Evolutionary conservation across 1,140 invertebrate species (phyloP), one percentile per base, ranked within the genome.

Genomic region (Zaprionus camerounensis): DNA sequence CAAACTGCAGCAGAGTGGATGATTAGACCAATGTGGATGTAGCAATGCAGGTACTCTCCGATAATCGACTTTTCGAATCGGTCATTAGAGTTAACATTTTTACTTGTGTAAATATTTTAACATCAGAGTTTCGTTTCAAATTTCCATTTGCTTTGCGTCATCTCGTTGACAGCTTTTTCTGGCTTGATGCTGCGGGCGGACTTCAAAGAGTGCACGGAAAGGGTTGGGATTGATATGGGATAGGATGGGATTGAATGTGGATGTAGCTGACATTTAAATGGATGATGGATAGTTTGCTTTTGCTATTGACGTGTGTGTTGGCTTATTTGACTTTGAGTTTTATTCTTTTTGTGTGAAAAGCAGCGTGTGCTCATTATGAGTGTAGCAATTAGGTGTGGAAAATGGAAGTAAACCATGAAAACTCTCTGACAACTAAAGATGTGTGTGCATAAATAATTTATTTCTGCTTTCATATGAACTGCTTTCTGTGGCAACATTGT

Each of bases 41-140:
- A 9, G 13, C 49, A 41, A 31, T 69, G 57, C 57, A 58, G 51
- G 26, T 57, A 46, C 51, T 59, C 38, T 11, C 9, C 58, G 70
- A 76, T 72, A 86, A 80, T 77, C 76, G 66, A 82, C 81, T 85
- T 84, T 85, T 73, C 67, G 44, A 76, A 73, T 81, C 79, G 83
- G 63, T 76, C 80, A 85, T 82, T 82, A 82, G 68, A 70, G 81
- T 67, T 78, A 87, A 79, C 82, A 64, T 77, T 82, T 82, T 82
- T 76, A 66, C 76, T 87, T 82, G 82, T 64, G 65, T 71, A 86
- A 86, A 86, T 80, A 82, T 87, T 87, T 82, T 73, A 82, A 59
- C 71, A 66, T 74, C 71, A 61, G 65, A 64, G 69, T 66, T 72
- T 71, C 80, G 74, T 75, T 82, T 82, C 64, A 62, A 78, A 49